Evolutionary conservation across 2,113 vertebrate species (phyloP).

Genomic region (Toxotes chatareus): DNA sequence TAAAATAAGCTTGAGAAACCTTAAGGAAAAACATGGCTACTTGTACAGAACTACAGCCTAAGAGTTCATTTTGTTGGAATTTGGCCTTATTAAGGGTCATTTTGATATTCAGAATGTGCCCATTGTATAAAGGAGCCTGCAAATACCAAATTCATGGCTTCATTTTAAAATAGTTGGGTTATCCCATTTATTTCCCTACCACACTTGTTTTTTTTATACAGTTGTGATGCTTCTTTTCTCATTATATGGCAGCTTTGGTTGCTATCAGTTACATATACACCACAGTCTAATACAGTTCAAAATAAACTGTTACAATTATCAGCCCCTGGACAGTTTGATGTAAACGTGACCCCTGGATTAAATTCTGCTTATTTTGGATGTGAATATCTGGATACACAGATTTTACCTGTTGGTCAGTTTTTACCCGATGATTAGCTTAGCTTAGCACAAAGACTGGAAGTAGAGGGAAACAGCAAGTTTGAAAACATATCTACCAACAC

Average conservation of each 20-base stretch:
- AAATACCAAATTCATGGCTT: neutral
- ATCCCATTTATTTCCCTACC: neutral
- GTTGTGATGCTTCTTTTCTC: neutral
- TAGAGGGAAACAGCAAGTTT: too few relatives aligned
- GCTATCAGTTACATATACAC: neutral
- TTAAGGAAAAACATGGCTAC: slow-evolving; percentile 46
- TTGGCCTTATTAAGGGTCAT: slow-evolving; percentile 30
- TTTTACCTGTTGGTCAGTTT: too few relatives aligned
- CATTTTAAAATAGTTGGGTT: neutral
- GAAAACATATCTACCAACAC: too few relatives aligned
- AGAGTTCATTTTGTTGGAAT: slow-evolving; percentile 53
- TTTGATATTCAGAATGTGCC: slow-evolving; percentile 30
- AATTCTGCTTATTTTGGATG: neutral
- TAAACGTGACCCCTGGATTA: too few relatives aligned
- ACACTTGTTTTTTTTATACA: neutral
- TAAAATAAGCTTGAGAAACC: slow-evolving; percentile 55
- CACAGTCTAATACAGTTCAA: too few relatives aligned
- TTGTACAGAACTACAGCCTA: slow-evolving; percentile 20
- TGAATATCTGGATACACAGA: neutral
- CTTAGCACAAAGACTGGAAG: neutral
- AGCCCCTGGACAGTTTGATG: too few relatives aligned
- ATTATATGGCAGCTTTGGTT: neutral
- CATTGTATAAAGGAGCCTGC: neutral
- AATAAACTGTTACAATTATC: too few relatives aligned
- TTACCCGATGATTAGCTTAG: neutral